These are phyloP conservation scores for Rhyacophila brunnea DNA, from an alignment of 1,140 invertebrate genomes.

Conservation along the genomic window DNA sequence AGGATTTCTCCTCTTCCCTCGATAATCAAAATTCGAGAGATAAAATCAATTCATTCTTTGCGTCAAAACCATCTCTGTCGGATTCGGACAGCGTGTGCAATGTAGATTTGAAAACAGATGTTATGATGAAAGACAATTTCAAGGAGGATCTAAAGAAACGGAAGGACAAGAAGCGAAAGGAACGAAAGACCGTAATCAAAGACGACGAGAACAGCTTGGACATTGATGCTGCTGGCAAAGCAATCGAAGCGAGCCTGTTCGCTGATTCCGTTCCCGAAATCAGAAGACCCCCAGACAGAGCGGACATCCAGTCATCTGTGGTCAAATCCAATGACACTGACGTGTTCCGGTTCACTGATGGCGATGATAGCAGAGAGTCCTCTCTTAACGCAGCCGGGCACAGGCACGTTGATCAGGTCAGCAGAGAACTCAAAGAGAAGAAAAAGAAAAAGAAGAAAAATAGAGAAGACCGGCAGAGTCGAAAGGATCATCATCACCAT, in stretches of 20 bases:
- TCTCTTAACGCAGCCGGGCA: conserved; percentile 42
- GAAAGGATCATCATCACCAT: conserved; percentile 67
- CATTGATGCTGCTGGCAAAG: conserved; percentile 73
- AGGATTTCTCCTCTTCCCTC: conserved; percentile 12
- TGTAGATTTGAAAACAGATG: conserved; percentile 36
- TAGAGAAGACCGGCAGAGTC: conserved; percentile 70
- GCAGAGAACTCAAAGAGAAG: conserved; percentile 70
- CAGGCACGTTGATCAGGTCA: conserved; percentile 47
- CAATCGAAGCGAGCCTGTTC: conserved; percentile 75
- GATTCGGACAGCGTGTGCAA: conserved; percentile 23
- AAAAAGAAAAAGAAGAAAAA: conserved; percentile 82
- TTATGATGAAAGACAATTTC: conserved; percentile 43
- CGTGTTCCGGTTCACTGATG: conserved; percentile 59
- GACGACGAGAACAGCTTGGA: conserved; percentile 78
- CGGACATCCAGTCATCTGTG: conserved; percentile 33
- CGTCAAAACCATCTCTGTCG: conserved; percentile 16
- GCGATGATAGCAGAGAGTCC: conserved; percentile 52
- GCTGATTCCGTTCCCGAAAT: conserved; percentile 54
- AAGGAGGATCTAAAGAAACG: conserved; percentile 58
- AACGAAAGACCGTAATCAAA: conserved; percentile 51
- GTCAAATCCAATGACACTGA: conserved; percentile 48
- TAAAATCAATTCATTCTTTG: conserved; percentile 22
- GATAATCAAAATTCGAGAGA: conserved; percentile 22
- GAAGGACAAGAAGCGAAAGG: conserved; percentile 72
- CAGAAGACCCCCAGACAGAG: conserved; percentile 41